phyloP scores from a whole-genome alignment of 2,888 invertebrate species.

The Nomada goodeniana region DNA sequence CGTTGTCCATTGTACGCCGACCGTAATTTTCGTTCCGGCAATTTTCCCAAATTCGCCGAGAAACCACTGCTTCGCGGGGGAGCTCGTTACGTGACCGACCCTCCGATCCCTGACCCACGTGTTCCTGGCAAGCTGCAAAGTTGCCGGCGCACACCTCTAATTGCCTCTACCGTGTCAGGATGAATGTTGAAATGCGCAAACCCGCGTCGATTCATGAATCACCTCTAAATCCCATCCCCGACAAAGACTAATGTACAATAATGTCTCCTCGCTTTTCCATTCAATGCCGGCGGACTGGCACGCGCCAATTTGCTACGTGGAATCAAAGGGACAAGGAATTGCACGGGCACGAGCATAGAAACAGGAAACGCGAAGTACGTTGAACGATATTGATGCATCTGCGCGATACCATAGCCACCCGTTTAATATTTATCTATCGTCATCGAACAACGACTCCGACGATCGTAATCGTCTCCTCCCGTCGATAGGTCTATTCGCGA shows the following conservation, averaged over 20 bases:
- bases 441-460: conserved; percentile 27
- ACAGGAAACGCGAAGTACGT: not conserved
- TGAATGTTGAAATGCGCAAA: not conserved
- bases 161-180: conserved; percentile 1
- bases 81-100: conserved; percentile 11
- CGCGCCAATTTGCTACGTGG: not conserved
- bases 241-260: no score
- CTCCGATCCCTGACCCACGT: not conserved
- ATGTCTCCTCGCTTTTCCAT: not conserved
- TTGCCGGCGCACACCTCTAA: not conserved
- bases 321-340: not conserved
- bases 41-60: conserved; percentile 34
- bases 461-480: conserved; percentile 33
- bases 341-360: not conserved
- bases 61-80: conserved; percentile 53
- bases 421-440: conserved; percentile 55
- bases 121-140: conserved; percentile 18
- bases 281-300: not conserved
- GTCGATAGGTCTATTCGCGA: conserved; percentile 13
- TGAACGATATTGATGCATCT: conserved; percentile 34
- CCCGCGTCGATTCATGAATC: not conserved
- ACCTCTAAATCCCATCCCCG: not conserved
- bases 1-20: conserved; percentile 33
- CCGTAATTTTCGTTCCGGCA: conserved; percentile 37
- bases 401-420: conserved; percentile 27